Evolutionary conservation across 2,113 vertebrate genomes (phyloP), one percentile per base, ranked within the genome.

Genomic region (Crypturellus undulatus): DNA sequence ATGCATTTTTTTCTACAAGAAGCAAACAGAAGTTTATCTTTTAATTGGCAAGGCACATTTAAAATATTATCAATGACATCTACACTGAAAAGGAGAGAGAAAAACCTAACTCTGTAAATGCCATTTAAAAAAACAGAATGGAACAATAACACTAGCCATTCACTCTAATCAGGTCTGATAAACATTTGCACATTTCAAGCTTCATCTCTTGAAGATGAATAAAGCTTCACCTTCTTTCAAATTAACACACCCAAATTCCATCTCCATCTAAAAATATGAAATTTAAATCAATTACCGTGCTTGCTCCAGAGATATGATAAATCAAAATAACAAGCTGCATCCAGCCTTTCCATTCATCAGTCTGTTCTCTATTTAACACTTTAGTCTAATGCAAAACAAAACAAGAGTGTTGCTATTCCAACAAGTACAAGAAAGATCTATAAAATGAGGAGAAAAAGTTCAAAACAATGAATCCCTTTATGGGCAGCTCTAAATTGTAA

Each of bases 281-380:
- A 88, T 71, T 79, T 17, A 54, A 70, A 86, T 64, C 82, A 99
- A 99, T 99, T 98, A 99, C 99, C 88, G 99, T 99, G 77, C 99
- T 99, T 89, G 99, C 99, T 97, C 99, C 99, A 87, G 99, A 99
- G 85, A 99, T 98, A 97, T 99, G 99, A 96, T 99, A 99, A 96
- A 99, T 99, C 83, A 99, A 98, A 96, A 99, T 99, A 91, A 99
- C 99, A 76, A 99, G 98, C 89, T 99, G 99, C 99, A 99, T 99
- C 99, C 99, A 99, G 80, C 99, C 99, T 95, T 99, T 99, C 99
- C 99, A 99, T 93, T 99, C 99, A 89, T 99, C 99, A 3, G 99
- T 99, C 93, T 99, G 99, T 79, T 99, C 99, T 96, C 99, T 98
- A 98, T 99, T 99, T 92, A 99, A 97, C 64, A 99, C 97, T 97